A percentile compares a stretch with the other conserved stretches of the same genome.
These are phyloP conservation scores for Platalea minor DNA, from an alignment of 2,797 vertebrate genomes.

Conservation along the genomic window DNA sequence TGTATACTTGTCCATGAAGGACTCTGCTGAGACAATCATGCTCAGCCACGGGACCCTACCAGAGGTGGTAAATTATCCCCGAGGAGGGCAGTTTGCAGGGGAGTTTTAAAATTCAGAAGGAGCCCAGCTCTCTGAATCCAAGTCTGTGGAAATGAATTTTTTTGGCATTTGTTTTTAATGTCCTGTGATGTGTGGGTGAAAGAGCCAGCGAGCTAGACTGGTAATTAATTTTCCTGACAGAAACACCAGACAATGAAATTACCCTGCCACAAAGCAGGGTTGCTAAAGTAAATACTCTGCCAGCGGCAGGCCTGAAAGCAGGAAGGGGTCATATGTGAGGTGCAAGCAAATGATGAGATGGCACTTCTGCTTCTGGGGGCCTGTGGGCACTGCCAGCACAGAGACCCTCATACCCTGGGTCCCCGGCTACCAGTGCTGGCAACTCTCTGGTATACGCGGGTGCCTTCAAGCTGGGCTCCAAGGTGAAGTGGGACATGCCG, in stretches of 20 bases:
- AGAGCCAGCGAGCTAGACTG: slow-evolving; percentile 42
- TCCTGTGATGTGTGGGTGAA: slow-evolving; percentile 60
- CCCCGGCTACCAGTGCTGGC: accelerated
- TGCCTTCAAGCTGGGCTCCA: not conserved
- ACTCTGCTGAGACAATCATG: not conserved
- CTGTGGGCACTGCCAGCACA: accelerated
- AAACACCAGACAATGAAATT: slow-evolving; percentile 71
- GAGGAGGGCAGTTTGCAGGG: not conserved
- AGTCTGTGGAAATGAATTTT: slow-evolving; percentile 39
- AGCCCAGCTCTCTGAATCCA: not conserved
- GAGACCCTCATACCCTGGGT: not conserved
- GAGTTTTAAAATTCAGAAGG: slow-evolving; percentile 29
- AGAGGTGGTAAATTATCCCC: not conserved
- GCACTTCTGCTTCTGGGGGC: not conserved
- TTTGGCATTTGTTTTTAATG: slow-evolving; percentile 59
- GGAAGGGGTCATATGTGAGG: not conserved
- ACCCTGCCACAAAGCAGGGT: slow-evolving; percentile 52
- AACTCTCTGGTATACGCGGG: not conserved
- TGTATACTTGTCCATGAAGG: not conserved
- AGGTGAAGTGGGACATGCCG: not conserved
- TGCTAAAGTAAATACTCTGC: slow-evolving; percentile 66
- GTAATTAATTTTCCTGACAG: slow-evolving; percentile 73
- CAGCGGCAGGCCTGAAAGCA: slow-evolving; percentile 21
- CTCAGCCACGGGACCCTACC: not conserved
- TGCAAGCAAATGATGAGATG: not conserved